Percentiles rank a stretch among this genome's conserved stretches.
Evolutionary conservation across 2,888 invertebrate genomes (phyloP).

Genomic region (Drosophila merina): DNA sequence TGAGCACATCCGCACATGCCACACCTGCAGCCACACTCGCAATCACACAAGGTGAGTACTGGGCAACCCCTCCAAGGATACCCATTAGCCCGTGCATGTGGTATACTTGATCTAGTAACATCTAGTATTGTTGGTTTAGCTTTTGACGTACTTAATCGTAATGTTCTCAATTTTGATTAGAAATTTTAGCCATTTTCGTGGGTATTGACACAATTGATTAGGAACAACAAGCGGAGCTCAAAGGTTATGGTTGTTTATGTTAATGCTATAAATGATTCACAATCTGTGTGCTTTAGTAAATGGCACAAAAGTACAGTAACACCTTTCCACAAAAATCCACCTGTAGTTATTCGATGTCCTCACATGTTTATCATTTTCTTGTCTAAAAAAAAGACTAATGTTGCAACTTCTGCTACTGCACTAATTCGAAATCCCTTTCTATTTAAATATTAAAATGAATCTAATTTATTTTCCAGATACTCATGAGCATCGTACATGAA

Average conservation of each 20-base stretch:
- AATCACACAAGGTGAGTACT: conserved; percentile 87
- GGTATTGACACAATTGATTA: conserved; percentile 77
- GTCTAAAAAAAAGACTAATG: no score
- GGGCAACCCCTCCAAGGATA: not conserved
- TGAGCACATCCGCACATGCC: conserved; percentile 81
- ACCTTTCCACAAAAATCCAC: not conserved
- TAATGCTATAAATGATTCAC: conserved; percentile 4
- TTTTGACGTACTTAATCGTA: conserved; percentile 38
- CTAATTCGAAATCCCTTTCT: no score
- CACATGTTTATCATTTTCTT: not conserved
- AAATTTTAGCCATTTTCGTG: conserved; percentile 78
- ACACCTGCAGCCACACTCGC: conserved; percentile 88
- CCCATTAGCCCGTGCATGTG: conserved; percentile 23
- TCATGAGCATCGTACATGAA: conserved; percentile 90
- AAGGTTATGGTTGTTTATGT: conserved; percentile 55
- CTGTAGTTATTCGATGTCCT: not conserved
- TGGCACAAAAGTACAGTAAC: not conserved
- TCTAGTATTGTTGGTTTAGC: conserved; percentile 21
- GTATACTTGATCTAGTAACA: conserved; percentile 2
- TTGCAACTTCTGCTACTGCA: no score
- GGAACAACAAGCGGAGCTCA: conserved; percentile 46
- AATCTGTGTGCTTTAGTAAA: not conserved
- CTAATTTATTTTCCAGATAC: conserved; percentile 86
- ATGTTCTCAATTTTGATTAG: conserved; percentile 56
- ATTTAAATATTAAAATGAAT: not conserved